These are phyloP conservation scores for Sanderia malayensis DNA, from an alignment of 30 jellyfish, hydroid and myxozoan genomes.

Conservation along the genomic window DNA sequence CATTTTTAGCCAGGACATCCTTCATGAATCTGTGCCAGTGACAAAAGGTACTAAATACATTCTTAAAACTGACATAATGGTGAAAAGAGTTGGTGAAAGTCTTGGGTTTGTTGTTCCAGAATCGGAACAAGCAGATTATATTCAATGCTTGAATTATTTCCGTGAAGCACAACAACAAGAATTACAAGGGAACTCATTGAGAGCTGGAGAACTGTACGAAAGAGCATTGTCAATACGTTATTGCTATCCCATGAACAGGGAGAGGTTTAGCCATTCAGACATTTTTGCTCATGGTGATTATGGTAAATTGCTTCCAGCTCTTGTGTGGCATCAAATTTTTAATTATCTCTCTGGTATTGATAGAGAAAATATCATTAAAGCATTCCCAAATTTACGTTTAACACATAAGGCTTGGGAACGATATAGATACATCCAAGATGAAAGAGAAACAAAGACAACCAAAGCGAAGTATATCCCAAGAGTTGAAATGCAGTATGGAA, in stretches of 20 bases:
- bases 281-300: too few relatives aligned
- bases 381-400: slow-evolving; percentile 13
- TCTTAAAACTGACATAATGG: slow-evolving; percentile 40
- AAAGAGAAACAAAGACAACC: background rate
- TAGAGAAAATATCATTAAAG: slow-evolving; percentile 27
- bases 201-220: slow-evolving; percentile 46
- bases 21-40: slow-evolving; percentile 33
- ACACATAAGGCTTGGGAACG: slow-evolving; percentile 25
- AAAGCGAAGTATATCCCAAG: slow-evolving; percentile 25
- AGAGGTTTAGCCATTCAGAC: too few relatives aligned
- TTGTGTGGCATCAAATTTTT: slow-evolving; percentile 51
- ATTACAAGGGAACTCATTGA: background rate
- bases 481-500: slow-evolving; percentile 34
- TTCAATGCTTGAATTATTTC: slow-evolving; percentile 38
- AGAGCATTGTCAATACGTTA: slow-evolving; percentile 57
- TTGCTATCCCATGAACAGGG: slow-evolving; percentile 46
- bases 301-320: slow-evolving; percentile 42
- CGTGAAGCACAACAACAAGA: slow-evolving; percentile 49
- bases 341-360: slow-evolving; percentile 23
- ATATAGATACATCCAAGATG: slow-evolving; percentile 2
- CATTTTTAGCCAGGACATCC: slow-evolving; percentile 42
- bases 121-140: slow-evolving; percentile 48
- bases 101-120: slow-evolving; percentile 42
- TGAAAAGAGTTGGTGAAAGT: background rate
- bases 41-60: slow-evolving; percentile 5